Conservation (phyloP, 2,113 vertebrate species). For the Corynorhinus townsendii region DNA sequence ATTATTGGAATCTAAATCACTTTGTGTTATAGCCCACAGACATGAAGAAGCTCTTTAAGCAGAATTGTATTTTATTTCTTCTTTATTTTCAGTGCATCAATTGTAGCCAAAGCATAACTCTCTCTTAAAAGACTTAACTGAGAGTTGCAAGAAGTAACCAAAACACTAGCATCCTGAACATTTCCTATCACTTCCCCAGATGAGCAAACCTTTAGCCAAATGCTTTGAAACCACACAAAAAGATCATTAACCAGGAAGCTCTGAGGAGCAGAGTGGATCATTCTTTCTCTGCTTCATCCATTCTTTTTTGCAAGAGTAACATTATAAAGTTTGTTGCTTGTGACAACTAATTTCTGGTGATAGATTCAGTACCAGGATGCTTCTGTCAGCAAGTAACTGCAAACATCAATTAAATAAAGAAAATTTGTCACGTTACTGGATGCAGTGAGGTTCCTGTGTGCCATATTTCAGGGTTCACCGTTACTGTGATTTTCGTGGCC, state of each 20-base stretch:
- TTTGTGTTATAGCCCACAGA: background rate
- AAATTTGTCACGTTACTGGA: background rate
- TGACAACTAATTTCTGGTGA: background rate
- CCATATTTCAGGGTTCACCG: background rate
- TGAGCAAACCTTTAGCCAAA: background rate
- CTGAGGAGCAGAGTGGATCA: background rate
- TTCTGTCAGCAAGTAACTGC: background rate
- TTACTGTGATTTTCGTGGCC: background rate
- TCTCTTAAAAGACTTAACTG: background rate
- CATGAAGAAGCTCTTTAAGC: background rate
- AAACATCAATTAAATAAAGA: background rate
- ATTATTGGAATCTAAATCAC: background rate
- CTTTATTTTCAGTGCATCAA: background rate
- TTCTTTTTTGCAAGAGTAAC: background rate
- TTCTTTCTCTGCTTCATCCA: background rate
- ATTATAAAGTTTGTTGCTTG: background rate
- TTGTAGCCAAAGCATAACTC: background rate
- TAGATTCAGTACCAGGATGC: background rate
- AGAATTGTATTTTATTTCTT: background rate
- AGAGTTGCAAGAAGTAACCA: background rate
- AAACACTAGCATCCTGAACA: background rate
- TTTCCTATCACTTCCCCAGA: background rate
- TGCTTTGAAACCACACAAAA: background rate
- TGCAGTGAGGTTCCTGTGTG: background rate
- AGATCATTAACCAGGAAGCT: background rate